A percentile compares a stretch with the other conserved stretches of the same genome.
Evolutionary conservation across 2,888 invertebrate genomes (phyloP).

Genomic region (Lasioglossum malachurum): DNA sequence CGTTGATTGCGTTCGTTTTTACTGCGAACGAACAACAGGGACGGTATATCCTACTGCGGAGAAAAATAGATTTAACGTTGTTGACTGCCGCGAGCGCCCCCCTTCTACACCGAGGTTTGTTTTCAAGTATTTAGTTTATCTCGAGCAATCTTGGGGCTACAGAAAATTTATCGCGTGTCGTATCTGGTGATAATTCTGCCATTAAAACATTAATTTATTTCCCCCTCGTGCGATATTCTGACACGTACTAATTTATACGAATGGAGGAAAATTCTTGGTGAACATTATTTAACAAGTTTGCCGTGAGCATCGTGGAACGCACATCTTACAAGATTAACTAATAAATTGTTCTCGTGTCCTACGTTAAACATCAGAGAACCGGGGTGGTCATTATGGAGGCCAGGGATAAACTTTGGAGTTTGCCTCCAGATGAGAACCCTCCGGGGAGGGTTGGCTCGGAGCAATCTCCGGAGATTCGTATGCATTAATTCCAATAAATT

Average conservation of each 20-base stretch:
- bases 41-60: background rate
- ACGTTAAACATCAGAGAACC: too few species aligned
- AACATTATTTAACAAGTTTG: background rate
- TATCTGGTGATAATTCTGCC: background rate
- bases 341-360: too few species aligned
- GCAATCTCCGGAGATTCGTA: background rate
- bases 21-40: background rate
- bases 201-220: background rate
- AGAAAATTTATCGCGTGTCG: background rate
- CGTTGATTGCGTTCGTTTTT: background rate
- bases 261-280: background rate
- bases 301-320: background rate
- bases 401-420: background rate
- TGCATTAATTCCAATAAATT: conserved; percentile 9
- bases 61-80: background rate
- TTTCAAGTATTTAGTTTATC: conserved; percentile 6
- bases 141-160: background rate
- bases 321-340: too few species aligned
- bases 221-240: background rate
- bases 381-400: too few species aligned
- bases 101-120: background rate
- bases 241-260: background rate
- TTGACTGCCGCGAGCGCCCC: background rate
- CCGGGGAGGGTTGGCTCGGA: background rate
- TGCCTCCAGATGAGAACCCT: background rate